Conservation (phyloP, 37 sponge, comb jelly and placozoan genomes). For the Axinella damicornis region DNA sequence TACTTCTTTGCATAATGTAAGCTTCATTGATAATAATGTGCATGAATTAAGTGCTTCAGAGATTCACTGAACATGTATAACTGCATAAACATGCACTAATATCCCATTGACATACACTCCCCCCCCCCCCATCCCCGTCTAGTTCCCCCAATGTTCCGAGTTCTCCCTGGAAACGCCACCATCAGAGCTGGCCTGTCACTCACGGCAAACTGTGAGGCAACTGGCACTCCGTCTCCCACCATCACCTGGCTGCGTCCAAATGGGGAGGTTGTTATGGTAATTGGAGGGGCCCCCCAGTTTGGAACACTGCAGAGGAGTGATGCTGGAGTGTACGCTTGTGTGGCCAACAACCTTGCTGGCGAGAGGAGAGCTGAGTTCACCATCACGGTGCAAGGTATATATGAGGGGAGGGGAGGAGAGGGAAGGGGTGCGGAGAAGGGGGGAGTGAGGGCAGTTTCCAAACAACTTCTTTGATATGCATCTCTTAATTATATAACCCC, state of each 20-base stretch:
- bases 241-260: slow-evolving; percentile 40
- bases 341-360: slow-evolving; percentile 37
- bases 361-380: slow-evolving; percentile 11
- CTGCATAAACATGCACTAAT: too few species aligned
- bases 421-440: too few species aligned
- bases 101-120: too few species aligned
- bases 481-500: too few species aligned
- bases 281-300: slow-evolving; percentile 9
- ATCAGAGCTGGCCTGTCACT: background rate
- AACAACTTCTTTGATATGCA: too few species aligned
- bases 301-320: slow-evolving; percentile 16
- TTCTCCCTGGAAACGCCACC: slow-evolving; percentile 5
- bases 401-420: too few species aligned
- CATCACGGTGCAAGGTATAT: slow-evolving; percentile 54
- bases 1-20: too few species aligned
- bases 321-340: slow-evolving; percentile 29
- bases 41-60: too few species aligned
- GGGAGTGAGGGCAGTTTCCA: too few species aligned
- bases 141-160: slow-evolving; percentile 19
- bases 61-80: too few species aligned
- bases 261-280: background rate
- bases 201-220: slow-evolving; percentile 4
- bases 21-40: too few species aligned
- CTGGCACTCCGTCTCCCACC: slow-evolving; percentile 46
- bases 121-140: background rate